These are phyloP conservation scores for Criorhina ranunculi DNA, from an alignment of 2,888 invertebrate genomes.

Conservation along the genomic window DNA sequence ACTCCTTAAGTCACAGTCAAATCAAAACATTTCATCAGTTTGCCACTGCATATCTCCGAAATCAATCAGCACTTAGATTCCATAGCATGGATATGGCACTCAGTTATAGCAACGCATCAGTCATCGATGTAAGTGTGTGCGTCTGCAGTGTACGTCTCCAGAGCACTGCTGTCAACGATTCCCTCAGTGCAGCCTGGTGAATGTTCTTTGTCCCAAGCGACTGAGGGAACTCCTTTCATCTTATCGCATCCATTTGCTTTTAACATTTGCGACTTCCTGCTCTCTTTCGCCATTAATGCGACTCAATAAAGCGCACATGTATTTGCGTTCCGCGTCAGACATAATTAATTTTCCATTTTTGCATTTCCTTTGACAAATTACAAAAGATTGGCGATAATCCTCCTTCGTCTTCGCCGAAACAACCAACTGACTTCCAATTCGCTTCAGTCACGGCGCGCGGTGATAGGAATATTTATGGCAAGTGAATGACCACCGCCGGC, in stretches of 20 bases:
- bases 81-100: neutral
- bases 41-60: constrained; percentile 7
- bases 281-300: constrained; percentile 23
- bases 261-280: constrained; percentile 56
- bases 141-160: constrained; percentile 1
- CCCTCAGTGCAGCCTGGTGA: constrained; percentile 3
- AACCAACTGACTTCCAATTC: constrained; percentile 33
- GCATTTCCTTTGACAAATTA: constrained; percentile 67
- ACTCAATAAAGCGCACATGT: constrained; percentile 35
- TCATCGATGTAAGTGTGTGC: constrained; percentile 37
- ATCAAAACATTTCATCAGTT: constrained; percentile 20
- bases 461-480: constrained; percentile 64
- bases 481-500: constrained; percentile 56
- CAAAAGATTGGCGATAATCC: constrained; percentile 55
- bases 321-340: constrained; percentile 41
- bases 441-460: constrained; percentile 15
- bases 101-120: constrained; percentile 28
- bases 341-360: constrained; percentile 53
- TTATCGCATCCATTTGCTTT: constrained; percentile 53
- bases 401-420: neutral
- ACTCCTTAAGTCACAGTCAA: neutral
- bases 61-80: constrained; percentile 51
- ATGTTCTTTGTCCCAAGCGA: constrained; percentile 7
- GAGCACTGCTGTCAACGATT: constrained; percentile 49
- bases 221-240: constrained; percentile 51